Base-by-base conservation (phyloP, 2,888 invertebrate species). In the Magallana nippona region DNA sequence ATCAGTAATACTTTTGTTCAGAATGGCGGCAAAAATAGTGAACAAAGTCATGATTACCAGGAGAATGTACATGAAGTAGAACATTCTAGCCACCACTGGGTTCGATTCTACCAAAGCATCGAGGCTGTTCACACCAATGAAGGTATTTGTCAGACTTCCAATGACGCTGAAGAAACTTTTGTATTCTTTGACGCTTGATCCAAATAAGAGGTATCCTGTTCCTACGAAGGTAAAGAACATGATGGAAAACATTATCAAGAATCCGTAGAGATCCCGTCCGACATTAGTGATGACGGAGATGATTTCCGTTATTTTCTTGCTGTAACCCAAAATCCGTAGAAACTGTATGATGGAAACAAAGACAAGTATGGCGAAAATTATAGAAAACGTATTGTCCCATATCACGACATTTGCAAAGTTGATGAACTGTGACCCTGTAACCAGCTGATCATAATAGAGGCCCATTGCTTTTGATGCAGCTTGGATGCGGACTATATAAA, bases 281-380 rank as follows among this genome's bases (percentile, higher is more conserved):
- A 94, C 93, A 62, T 90, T 89, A 19, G 89, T 88, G 55, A 95
- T 91, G 0, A 95, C 94, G 15, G 92, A 91, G 0, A 94, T 93
- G 86, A 95, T 91, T 89, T 94, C 93, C 80, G 94, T 93, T 86
- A 95, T 94, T 79, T 94, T 92, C 63, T 93, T 92, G 90, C 95
- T 95, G 92, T 95, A 95, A 84, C 95, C 92, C 55, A 95, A 91
- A 79, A 95, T 91, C 17, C 89, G 86, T 10, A 91, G 87, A 56
- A 91, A 87, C n/a, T 91, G 87, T n/a, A 91, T 57, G 0, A 90
- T 90, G 77, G 89, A 81, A 13, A 89, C 81, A 83, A 90, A 91
- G 13, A 90, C 89, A 1, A 91, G 78, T 10, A 87, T 82, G 10
- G 88, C 89, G 71, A 87, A 82, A 19, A 89, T 82, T 22, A 87